Evolutionary conservation across 2,113 vertebrate species (phyloP), one percentile per base, ranked within the genome.

Genomic region (Osmerus eperlanus): DNA sequence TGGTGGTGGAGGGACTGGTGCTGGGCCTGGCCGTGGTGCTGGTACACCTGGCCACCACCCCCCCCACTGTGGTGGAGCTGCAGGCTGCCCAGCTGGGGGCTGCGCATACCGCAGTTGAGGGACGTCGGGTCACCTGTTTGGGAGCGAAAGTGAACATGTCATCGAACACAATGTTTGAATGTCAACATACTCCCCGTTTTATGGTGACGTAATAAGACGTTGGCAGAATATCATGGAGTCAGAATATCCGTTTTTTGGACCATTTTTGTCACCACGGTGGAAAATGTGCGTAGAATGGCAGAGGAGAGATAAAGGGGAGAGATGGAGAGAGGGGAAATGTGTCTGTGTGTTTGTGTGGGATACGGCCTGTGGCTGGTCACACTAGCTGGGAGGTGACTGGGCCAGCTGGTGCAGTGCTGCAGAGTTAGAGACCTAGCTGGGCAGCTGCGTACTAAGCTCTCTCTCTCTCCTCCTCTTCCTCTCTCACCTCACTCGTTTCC

Each of bases 101-200:
- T 94, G 84, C 89, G 92, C 91, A 98, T 84, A 72, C 92, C 83
- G 84, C 91, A 95, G 91, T 94, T 94, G 66, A 95, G 85, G 63
- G 95, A 91, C n/a, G 94, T 89, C 64, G 92, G 84, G 74, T 95
- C 95, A 91, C 95, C 97, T 99, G 91, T 68, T 28, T 54, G 23
- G 15, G 21, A 2, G 15, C 15, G 29, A 28, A 28, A 18, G 29
- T 23, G 9, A 19, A 12, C 56, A 5, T 9, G 16, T 21, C 19
- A 18, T 59, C 56, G 4, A 18, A 53, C 8, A 53, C 52, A 14
- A 54, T 54, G 53, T 54, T 18, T 15, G 4, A 54, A 16, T 54
- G 53, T 36, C 32, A 36, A 36, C 1, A 6, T 36, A 36, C 32
- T 36, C 1, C 32, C 32, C 4, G 32, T 36, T 36, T 36, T 36